These are phyloP conservation scores for Brachionus rotundiformis DNA, from an alignment of 1,140 invertebrate species.

Conservation along the genomic window DNA sequence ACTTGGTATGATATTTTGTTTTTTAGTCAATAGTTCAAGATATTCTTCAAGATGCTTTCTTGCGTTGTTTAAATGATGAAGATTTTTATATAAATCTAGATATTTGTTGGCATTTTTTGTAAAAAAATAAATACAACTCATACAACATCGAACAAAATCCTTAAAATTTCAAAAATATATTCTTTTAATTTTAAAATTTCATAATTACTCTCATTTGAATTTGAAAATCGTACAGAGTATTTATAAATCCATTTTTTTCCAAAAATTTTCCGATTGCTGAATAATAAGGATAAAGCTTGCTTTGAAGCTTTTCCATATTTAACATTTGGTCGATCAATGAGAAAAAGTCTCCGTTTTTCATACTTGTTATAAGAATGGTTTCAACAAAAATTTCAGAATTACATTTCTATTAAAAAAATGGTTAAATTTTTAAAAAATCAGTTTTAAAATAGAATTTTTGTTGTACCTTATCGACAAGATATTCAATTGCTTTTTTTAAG, in stretches of 20 bases:
- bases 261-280: constrained; percentile 62
- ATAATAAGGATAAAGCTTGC: constrained; percentile 60
- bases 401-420: constrained; percentile 56
- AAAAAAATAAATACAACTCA: constrained; percentile 62
- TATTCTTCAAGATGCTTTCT: constrained; percentile 59
- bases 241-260: constrained; percentile 57
- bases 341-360: constrained; percentile 59
- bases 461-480: constrained; percentile 61
- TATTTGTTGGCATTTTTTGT: constrained; percentile 59
- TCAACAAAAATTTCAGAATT: constrained; percentile 63
- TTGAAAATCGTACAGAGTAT: constrained; percentile 63
- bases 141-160: constrained; percentile 62
- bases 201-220: constrained; percentile 62
- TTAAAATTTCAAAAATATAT: constrained; percentile 53
- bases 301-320: constrained; percentile 59
- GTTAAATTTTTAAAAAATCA: background rate
- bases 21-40: constrained; percentile 56
- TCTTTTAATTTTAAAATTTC: no score
- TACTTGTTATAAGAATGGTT: constrained; percentile 59
- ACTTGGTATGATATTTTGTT: constrained; percentile 58
- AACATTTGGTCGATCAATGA: constrained; percentile 60
- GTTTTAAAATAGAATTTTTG: background rate
- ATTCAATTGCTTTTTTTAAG: constrained; percentile 62
- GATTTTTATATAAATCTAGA: constrained; percentile 56
- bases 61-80: constrained; percentile 59